Evolutionary conservation across 2,797 vertebrate species (phyloP), one percentile per base, ranked within the genome.

Genomic region (Epinephelus coioides): DNA sequence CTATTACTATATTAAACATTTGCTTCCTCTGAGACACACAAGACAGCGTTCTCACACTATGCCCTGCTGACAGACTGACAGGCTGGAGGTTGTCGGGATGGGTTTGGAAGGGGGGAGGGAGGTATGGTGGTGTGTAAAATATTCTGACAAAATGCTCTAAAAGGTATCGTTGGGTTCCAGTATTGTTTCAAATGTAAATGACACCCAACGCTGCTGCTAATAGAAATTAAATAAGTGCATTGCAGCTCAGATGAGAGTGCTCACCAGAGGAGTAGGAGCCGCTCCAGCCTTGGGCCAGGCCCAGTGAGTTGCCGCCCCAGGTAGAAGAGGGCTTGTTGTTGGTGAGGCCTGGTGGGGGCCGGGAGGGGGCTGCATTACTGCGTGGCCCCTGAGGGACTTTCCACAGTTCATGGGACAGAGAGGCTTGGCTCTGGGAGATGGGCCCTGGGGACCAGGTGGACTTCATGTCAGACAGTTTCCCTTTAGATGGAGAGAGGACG

Each of bases 381-480:
- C 98, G 97, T 21, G 96, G 97, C 34, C 95, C 95, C 82, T 95
- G 96, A 25, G 96, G 95, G 76, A 99, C 98, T 94, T 99, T 99
- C 98, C 98, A 99, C 81, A 99, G 95, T 89, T 99, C 98, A 0
- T 99, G 98, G 74, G 98, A 98, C 74, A 99, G 94, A 81, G 98
- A 97, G 83, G 95, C 96, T 95, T 98, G 98, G 11, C 95, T 96
- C 95, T 99, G 98, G 84, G 97, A 96, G 91, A 98, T 97, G 17
- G 98, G 96, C 76, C 97, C 97, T 18, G 96, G 96, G 57, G 98
- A 98, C 98, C 98, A 99, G 15, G 97, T 97, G 77, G 98, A 98
- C 90, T 99, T 99, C 92, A 98, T 97, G 91, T 99, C 98, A 66
- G 97, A 97, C 83, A 99, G 88, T 96, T 99, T 99, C 89, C 98